A percentile compares a stretch with the other conserved stretches of the same genome.
Evolutionary conservation across 2,113 vertebrate species (phyloP).

Genomic region (Podocnemis expansa): DNA sequence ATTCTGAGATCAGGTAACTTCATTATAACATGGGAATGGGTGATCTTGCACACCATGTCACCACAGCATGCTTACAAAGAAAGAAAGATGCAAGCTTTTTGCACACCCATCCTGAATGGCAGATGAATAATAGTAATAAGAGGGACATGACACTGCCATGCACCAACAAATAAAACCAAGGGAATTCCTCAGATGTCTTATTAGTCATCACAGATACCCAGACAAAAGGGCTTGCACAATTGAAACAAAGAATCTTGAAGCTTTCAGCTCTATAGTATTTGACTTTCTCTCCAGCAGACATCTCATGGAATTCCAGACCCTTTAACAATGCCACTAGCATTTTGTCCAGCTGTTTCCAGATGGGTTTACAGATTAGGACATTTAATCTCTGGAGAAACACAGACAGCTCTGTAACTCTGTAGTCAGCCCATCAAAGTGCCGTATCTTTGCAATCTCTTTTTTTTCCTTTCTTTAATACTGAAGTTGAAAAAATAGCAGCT

Average conservation of each 20-base stretch:
- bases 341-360: neutral
- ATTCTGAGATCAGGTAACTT: neutral
- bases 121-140: neutral
- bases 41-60: neutral
- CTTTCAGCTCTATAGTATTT: neutral
- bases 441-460: neutral
- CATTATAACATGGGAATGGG: neutral
- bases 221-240: conserved; percentile 60
- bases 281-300: neutral
- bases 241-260: conserved; percentile 27
- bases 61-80: too few species aligned
- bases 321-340: neutral
- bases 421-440: neutral
- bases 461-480: neutral
- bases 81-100: neutral
- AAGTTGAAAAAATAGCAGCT: neutral
- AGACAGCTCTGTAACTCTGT: rapidly evolving
- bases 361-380: neutral
- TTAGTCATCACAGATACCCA: conserved; percentile 62
- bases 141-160: conserved; percentile 41
- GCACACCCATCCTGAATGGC: neutral
- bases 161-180: conserved; percentile 65
- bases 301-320: neutral
- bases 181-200: too few species aligned
- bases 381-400: neutral